Base-by-base conservation (phyloP, 2,113 vertebrate genomes). In the Ceyx melanurus region DNA sequence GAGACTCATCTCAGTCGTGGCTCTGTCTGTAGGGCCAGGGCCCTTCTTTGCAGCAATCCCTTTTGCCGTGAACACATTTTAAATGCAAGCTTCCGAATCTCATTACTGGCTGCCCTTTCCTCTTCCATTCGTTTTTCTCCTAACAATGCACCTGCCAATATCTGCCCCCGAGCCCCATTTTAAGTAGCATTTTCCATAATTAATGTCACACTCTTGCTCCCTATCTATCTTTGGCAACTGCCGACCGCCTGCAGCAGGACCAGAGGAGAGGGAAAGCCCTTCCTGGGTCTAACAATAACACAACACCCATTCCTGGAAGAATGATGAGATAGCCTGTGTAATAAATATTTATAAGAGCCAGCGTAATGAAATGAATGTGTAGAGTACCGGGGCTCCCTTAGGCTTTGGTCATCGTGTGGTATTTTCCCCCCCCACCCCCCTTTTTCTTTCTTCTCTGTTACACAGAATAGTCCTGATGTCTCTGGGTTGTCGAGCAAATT, bases 341-440 rank as follows among this genome's bases (percentile, higher is more conserved):
- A 97, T 97, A 96, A 97, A 97, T 97, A 97, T 97, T 97, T 95
- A 97, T 97, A 89, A 96, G 96, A 83, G 90, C 66, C 31, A 93
- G 83, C 3, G 4, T 97, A 95, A 97, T 97, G 96, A 97, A 97
- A 96, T 89, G 92, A 91, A 95, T 65, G 76, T 86, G 82, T 76
- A 86, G 82, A 88, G 92, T 76, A 73, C 57, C 20, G 57, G 75
- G 50, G 87, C 33, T 97, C 97, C 95, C 97, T 92, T 90, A 92
- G 93, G 97, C 89, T 93, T 93, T 91, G 91, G 92, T 92, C 95
- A 95, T 94, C 93, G 20, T 74, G 12, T 20, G 15, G 43, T 72
- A 37, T 78, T 93, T 95, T 79, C 88, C 77, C 10, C 75, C 82
- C 58, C 73, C 94, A 81, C 88, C 77, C 10, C 75, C 82, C 58